Evolutionary conservation across 2,113 vertebrate species (phyloP).

Genomic region (Phrynosoma platyrhinos): DNA sequence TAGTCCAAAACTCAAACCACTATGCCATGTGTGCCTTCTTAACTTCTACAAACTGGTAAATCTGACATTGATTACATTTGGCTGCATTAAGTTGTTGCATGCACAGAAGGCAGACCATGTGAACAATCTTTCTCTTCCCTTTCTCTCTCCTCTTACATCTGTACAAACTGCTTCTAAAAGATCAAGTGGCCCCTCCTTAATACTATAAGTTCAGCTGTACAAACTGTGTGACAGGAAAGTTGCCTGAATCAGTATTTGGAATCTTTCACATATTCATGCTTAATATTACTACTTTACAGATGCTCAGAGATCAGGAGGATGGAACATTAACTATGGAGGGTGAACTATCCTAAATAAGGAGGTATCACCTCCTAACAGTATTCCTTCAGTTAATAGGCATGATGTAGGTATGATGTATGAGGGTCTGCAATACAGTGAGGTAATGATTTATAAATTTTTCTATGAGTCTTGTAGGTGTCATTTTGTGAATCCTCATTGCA

Average conservation of each 20-base stretch:
- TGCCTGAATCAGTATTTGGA: background rate
- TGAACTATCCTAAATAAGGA: background rate
- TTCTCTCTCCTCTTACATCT: background rate
- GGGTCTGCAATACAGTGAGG: background rate
- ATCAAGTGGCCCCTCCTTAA: background rate
- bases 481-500: conserved; percentile 15
- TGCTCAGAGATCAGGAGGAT: background rate
- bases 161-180: background rate
- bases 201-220: background rate
- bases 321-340: background rate
- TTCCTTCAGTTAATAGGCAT: background rate
- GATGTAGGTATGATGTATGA: background rate
- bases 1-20: background rate
- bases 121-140: background rate
- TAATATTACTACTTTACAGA: too few species aligned
- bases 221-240: background rate
- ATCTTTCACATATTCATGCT: background rate
- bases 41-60: background rate
- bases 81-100: background rate
- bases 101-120: background rate
- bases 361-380: background rate
- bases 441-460: conserved; percentile 5
- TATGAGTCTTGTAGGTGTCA: conserved; percentile 1
- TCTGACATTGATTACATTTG: background rate
- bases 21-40: background rate